Conservation (phyloP, 2,113 vertebrate species). For the Myotis brandtii region DNA sequence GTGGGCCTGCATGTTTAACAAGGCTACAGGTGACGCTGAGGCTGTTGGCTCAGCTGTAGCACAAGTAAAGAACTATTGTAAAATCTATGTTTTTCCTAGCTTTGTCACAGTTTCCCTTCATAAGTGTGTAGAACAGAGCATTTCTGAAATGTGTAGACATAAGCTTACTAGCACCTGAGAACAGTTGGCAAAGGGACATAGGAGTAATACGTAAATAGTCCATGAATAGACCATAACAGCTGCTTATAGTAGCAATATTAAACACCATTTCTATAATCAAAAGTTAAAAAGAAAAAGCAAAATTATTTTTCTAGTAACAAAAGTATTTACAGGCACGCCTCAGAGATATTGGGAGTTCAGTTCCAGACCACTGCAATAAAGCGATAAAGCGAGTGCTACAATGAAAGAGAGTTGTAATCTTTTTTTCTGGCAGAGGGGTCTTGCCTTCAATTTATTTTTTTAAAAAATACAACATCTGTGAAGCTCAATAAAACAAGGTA, state of each 20-base stretch:
- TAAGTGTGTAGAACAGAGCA: background rate
- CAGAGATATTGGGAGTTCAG: background rate
- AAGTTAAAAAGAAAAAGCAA: background rate
- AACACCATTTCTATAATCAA: background rate
- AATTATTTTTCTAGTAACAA: conserved; percentile 27
- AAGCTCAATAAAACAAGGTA: background rate
- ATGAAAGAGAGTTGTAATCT: background rate
- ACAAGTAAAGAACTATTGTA: background rate
- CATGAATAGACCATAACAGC: background rate
- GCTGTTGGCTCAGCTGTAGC: background rate
- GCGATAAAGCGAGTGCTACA: background rate
- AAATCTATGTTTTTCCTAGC: background rate
- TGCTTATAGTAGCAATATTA: background rate
- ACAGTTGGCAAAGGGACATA: background rate
- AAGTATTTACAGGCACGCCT: conserved; percentile 52
- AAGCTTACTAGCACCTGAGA: background rate
- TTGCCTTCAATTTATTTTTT: background rate
- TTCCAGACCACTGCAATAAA: background rate
- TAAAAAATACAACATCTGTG: background rate
- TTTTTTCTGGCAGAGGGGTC: background rate
- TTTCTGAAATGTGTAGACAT: background rate
- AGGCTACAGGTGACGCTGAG: background rate
- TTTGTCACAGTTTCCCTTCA: background rate
- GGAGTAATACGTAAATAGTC: background rate
- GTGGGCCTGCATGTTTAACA: background rate